These are phyloP conservation scores for Melieria omissa DNA, from an alignment of 2,888 invertebrate genomes.

Conservation along the genomic window DNA sequence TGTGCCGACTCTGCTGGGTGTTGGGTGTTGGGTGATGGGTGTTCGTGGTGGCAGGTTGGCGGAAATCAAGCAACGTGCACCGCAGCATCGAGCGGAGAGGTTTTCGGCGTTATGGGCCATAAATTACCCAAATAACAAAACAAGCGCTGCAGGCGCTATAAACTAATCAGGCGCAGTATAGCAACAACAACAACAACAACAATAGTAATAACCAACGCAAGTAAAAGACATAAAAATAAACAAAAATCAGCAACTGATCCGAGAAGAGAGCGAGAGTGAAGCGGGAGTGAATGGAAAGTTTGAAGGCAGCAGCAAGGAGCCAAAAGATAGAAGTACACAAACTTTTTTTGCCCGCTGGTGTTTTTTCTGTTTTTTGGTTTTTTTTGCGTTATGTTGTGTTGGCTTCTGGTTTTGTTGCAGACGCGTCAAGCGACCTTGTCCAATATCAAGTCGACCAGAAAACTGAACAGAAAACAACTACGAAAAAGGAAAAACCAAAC, in stretches of 20 bases:
- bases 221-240: background rate
- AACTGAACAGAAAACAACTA: too few relatives aligned
- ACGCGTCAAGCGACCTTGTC: too few relatives aligned
- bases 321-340: too few relatives aligned
- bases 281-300: too few relatives aligned
- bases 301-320: too few relatives aligned
- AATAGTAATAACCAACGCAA: background rate
- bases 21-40: background rate
- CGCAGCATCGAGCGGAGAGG: constrained; percentile 15
- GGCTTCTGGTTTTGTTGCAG: too few relatives aligned
- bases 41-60: background rate
- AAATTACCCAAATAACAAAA: constrained; percentile 33
- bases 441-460: too few relatives aligned
- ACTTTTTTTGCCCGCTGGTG: too few relatives aligned
- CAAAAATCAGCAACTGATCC: background rate
- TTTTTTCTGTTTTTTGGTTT: too few relatives aligned
- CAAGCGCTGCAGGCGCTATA: constrained; percentile 44
- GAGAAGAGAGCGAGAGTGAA: background rate
- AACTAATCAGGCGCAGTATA: constrained; percentile 55
- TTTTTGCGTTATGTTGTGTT: too few relatives aligned
- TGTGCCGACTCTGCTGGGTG: background rate
- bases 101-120: constrained; percentile 28
- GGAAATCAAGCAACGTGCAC: constrained; percentile 1
- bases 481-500: too few relatives aligned
- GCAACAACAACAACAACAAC: constrained; percentile 43